Base-by-base conservation (phyloP, 2,797 vertebrate species). In the Lacerta bilineata region DNA sequence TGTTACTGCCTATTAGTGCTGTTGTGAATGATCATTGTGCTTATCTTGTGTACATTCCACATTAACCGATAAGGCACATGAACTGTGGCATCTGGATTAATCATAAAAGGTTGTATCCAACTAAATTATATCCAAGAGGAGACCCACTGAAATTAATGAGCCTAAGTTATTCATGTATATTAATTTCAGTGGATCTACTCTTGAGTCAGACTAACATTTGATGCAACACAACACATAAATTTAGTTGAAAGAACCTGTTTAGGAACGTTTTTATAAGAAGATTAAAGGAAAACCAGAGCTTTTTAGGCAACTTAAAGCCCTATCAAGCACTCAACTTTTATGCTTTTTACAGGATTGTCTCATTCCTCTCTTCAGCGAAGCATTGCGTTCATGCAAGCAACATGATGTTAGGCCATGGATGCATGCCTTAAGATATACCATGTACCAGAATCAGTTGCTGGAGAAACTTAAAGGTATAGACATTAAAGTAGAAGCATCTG, bases 341-440 rank as follows among this genome's bases (percentile, higher is more conserved):
- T 95, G 80, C 87, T 78, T 92, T 89, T 90, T 91, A 20, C 93
- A 99, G 99, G 98, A 99, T 91, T 98, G 97, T 84, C 96, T 99
- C 59, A 97, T 99, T 90, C 98, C 99, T 74, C 97, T 99, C 29
- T 98, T 97, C 95, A 99, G 98, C 87, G 98, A 99, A 84, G 98
- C 98, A 17, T 94, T 99, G 89, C 98, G 97, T 91, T 98, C 98
- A 0, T 99, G 98, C 86, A 99, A 99, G 84, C 99, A 99, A 88
- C 98, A 99, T 83, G 98, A 99, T 79, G 98, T 99, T 0, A 98
- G 98, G 93, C 98, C 98, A 0, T 99, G 99, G 98, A 98, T 99
- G 89, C 98, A 99, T 81, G 98, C 99, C 0, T 96, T 99, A 84
- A 96, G 99, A 94, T 99, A 99, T 91, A 99, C 98, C 0, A 96